Percentiles rank a stretch among this genome's conserved stretches.
Conservation (phyloP, 2,888 invertebrate species). For the Drosophila putrida region DNA sequence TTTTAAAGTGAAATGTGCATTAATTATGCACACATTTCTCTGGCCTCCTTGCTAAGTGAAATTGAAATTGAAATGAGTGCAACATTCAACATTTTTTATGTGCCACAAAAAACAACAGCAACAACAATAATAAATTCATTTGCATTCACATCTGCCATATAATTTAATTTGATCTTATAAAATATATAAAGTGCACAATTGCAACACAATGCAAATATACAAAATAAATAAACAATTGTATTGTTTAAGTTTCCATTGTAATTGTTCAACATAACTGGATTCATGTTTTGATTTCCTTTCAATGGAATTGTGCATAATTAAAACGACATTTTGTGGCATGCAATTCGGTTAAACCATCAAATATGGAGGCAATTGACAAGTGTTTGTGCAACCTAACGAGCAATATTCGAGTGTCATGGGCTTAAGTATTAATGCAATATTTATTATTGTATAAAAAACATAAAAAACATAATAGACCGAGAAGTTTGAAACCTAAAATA, state of each 20-base stretch:
- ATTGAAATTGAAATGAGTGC: slow-evolving; percentile 54
- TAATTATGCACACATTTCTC: slow-evolving; percentile 75
- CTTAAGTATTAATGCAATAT: background rate
- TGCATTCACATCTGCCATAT: slow-evolving; percentile 10
- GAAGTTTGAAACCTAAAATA: too few relatives aligned
- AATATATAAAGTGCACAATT: slow-evolving; percentile 8
- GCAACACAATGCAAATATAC: background rate
- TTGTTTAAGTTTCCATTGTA: background rate
- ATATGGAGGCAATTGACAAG: slow-evolving; percentile 32
- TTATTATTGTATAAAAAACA: background rate
- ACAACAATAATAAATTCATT: slow-evolving; percentile 1
- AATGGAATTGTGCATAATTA: slow-evolving; percentile 18
- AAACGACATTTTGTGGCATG: slow-evolving; percentile 12
- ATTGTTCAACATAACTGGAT: slow-evolving; percentile 7
- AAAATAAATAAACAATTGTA: slow-evolving; percentile 16
- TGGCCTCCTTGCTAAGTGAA: slow-evolving; percentile 58
- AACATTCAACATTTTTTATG: slow-evolving; percentile 28
- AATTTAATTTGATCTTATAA: slow-evolving; percentile 9
- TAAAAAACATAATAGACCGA: too few relatives aligned
- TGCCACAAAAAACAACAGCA: slow-evolving; percentile 23
- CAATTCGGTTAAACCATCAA: slow-evolving; percentile 3
- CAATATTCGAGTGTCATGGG: background rate
- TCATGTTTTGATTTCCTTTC: background rate
- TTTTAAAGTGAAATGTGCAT: slow-evolving; percentile 80
- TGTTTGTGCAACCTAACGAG: slow-evolving; percentile 29